phyloP scores from a whole-genome alignment of 2,797 vertebrate genomes.

The Gallinago solitaria region DNA sequence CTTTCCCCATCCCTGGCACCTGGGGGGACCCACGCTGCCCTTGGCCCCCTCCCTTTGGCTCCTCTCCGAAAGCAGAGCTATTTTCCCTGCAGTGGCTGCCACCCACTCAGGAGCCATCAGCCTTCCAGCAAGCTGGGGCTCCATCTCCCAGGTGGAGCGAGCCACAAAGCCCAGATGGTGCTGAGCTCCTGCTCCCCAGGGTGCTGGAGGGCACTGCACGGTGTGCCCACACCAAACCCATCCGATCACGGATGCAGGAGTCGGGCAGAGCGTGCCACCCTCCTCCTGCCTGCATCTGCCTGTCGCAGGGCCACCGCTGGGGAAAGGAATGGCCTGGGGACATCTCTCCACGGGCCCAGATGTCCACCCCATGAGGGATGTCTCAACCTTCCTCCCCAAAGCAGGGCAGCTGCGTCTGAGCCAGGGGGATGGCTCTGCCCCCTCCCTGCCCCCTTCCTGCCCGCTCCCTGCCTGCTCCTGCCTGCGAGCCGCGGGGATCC shows the following conservation, averaged over 20 bases:
- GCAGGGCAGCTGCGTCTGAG: background rate
- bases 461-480: background rate
- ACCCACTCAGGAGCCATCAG: background rate
- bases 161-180: fast-evolving
- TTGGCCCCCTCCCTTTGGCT: fast-evolving
- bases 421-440: background rate
- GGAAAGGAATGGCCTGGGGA: background rate
- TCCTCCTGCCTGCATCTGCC: background rate
- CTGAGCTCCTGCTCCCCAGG: background rate
- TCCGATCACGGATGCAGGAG: fast-evolving
- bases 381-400: background rate
- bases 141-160: background rate
- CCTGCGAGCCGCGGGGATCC: background rate
- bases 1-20: background rate
- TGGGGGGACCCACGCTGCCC: background rate
- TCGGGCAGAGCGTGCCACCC: background rate
- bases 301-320: background rate
- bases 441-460: background rate
- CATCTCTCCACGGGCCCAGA: background rate
- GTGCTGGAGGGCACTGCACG: background rate
- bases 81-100: background rate
- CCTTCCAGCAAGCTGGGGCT: background rate
- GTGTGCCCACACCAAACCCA: background rate
- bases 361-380: background rate
- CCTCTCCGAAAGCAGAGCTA: background rate